Percentiles rank a stretch among this genome's conserved stretches.
These are phyloP conservation scores for Isoperla grammatica DNA, from an alignment of 2,888 invertebrate genomes.

Conservation along the genomic window DNA sequence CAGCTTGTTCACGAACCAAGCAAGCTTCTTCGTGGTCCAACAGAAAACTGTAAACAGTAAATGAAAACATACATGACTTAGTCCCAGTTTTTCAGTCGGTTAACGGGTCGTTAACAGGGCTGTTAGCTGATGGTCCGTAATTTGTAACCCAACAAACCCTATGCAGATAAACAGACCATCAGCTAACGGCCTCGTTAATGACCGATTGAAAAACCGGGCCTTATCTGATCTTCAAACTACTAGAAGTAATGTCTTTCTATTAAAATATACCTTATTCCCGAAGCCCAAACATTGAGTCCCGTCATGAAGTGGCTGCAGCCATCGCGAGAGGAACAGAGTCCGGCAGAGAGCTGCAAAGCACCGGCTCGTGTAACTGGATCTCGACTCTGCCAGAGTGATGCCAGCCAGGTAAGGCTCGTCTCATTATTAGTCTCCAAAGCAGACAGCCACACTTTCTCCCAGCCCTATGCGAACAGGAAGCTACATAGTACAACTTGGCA, in stretches of 20 bases:
- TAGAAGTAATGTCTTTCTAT: neutral
- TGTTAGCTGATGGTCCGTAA: too few species aligned
- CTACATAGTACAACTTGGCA: too few species aligned
- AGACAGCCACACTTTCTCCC: slow-evolving; percentile 27
- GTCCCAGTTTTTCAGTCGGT: too few species aligned
- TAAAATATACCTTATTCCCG: slow-evolving; percentile 1
- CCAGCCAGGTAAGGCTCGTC: slow-evolving; percentile 42
- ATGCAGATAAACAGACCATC: too few species aligned
- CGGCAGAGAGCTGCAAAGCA: slow-evolving; percentile 48
- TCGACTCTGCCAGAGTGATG: slow-evolving; percentile 46
- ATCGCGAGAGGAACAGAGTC: slow-evolving; percentile 37
- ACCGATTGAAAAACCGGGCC: slow-evolving; percentile 45
- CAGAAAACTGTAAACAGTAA: slow-evolving; percentile 37
- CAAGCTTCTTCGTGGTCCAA: slow-evolving; percentile 48
- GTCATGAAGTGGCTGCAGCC: slow-evolving; percentile 18
- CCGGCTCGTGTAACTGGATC: slow-evolving; percentile 51
- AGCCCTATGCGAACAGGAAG: too few species aligned
- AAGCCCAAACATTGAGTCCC: slow-evolving; percentile 4
- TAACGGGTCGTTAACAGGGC: too few species aligned
- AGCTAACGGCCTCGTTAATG: too few species aligned
- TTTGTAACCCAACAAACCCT: too few species aligned
- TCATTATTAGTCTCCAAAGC: slow-evolving; percentile 40
- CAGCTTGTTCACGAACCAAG: slow-evolving; percentile 52
- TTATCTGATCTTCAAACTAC: neutral
- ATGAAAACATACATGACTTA: slow-evolving; percentile 36